phyloP scores from a whole-genome alignment of 2,113 vertebrate genomes.

The Cyprinodon variegatus region DNA sequence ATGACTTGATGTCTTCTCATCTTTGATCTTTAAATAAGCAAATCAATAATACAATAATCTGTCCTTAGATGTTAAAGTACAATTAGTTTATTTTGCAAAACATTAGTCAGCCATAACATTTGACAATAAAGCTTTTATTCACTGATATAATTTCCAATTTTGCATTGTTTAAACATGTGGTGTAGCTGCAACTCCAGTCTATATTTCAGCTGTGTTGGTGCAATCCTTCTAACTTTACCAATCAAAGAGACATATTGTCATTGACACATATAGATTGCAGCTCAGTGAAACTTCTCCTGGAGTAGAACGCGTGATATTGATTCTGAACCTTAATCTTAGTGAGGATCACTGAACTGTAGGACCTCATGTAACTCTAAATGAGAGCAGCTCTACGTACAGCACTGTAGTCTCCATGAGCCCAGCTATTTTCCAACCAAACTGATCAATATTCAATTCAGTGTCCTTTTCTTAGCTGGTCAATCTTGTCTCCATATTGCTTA shows the following conservation, averaged over 20 bases:
- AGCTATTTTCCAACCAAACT: not conserved
- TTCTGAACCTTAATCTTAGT: slow-evolving; percentile 54
- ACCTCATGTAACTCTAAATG: slow-evolving; percentile 29
- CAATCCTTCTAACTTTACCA: slow-evolving; percentile 48
- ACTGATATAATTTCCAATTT: too few species aligned
- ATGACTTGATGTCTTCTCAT: too few species aligned
- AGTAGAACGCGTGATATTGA: slow-evolving; percentile 69
- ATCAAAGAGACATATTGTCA: slow-evolving; percentile 52
- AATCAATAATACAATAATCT: too few species aligned
- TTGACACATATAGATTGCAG: slow-evolving; percentile 66
- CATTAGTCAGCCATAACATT: too few species aligned
- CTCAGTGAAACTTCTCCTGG: slow-evolving; percentile 68
- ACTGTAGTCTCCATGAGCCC: not conserved
- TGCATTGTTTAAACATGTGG: too few species aligned
- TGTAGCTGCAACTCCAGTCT: slow-evolving; percentile 11
- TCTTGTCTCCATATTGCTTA: slow-evolving; percentile 15
- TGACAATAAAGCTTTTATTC: too few species aligned
- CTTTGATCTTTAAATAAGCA: too few species aligned
- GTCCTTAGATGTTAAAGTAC: too few species aligned
- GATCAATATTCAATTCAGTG: slow-evolving; percentile 22
- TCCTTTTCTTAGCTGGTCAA: slow-evolving; percentile 5
- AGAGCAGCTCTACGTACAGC: slow-evolving; percentile 25
- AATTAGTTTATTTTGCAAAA: too few species aligned
- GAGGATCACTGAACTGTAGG: slow-evolving; percentile 52
- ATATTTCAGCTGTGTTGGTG: slow-evolving; percentile 58